A percentile compares a stretch with the other conserved stretches of the same genome.
Evolutionary conservation across 1,140 invertebrate species (phyloP).

Genomic region (Agrilus planipennis): DNA sequence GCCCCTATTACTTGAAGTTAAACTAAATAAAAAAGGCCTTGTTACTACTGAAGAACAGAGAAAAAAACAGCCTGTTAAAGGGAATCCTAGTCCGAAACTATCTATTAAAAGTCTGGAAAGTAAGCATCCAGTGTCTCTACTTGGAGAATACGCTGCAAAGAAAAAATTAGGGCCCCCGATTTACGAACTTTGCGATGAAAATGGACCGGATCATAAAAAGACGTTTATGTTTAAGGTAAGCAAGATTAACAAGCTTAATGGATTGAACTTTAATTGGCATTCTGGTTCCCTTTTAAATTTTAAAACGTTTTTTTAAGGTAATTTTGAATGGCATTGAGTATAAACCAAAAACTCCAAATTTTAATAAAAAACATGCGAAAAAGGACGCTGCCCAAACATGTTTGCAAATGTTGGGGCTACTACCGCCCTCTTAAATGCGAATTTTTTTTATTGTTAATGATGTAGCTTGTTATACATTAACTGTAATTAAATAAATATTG

Average conservation of each 20-base stretch:
- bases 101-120: constrained; percentile 46
- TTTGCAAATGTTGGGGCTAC: constrained; percentile 67
- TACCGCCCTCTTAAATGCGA: too few relatives aligned
- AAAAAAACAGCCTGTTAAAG: constrained; percentile 23
- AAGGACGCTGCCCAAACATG: constrained; percentile 80
- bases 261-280: too few relatives aligned
- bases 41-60: constrained; percentile 55
- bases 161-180: constrained; percentile 74
- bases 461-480: too few relatives aligned
- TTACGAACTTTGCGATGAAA: constrained; percentile 78
- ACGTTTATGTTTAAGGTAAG: constrained; percentile 84
- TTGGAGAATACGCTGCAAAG: constrained; percentile 87
- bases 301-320: constrained; percentile 22
- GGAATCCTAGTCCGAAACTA: constrained; percentile 8
- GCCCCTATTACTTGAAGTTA: constrained; percentile 82
- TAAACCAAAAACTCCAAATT: constrained; percentile 71
- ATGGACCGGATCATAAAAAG: constrained; percentile 85
- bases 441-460: too few relatives aligned
- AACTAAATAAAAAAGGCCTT: constrained; percentile 83
- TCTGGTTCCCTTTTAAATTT: too few relatives aligned
- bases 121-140: constrained; percentile 88
- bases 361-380: constrained; percentile 92
- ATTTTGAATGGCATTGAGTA: constrained; percentile 54
- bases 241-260: background rate
- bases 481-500: too few relatives aligned